phyloP scores from a whole-genome alignment of 2,797 vertebrate genomes.

The Furcifer pardalis region DNA sequence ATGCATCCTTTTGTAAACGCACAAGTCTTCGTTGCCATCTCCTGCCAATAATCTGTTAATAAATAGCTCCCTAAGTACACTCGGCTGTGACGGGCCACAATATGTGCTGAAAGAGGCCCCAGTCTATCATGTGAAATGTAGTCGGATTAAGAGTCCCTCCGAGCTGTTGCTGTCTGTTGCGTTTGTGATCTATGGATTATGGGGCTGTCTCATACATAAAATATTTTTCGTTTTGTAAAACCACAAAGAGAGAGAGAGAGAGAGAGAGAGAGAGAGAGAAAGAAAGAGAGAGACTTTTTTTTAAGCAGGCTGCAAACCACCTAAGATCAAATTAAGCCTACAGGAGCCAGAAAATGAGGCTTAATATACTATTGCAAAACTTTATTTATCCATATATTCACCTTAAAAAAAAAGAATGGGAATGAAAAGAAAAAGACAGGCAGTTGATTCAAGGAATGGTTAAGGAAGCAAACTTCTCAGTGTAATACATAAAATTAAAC shows the following conservation, averaged over 20 bases:
- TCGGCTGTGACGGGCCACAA: not conserved
- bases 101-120: not conserved
- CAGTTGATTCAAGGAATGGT: not conserved
- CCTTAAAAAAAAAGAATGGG: no score
- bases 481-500: no score
- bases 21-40: not conserved
- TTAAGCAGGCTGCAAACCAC: constrained; percentile 40
- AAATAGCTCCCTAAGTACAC: constrained; percentile 16
- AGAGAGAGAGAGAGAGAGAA: not conserved
- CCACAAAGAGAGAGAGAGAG: not conserved
- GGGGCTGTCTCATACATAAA: constrained; percentile 18
- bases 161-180: not conserved
- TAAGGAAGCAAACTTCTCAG: constrained; percentile 14
- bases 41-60: constrained; percentile 22
- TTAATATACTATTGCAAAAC: constrained; percentile 28
- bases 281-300: no score
- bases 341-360: constrained; percentile 34
- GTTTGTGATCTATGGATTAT: constrained; percentile 10
- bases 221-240: constrained; percentile 23
- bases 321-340: not conserved
- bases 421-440: accelerated
- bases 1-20: constrained; percentile 21
- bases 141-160: not conserved
- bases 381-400: not conserved
- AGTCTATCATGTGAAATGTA: not conserved